Evolutionary conservation across 2,113 vertebrate species (phyloP).

Genomic region (Electrona antarctica): DNA sequence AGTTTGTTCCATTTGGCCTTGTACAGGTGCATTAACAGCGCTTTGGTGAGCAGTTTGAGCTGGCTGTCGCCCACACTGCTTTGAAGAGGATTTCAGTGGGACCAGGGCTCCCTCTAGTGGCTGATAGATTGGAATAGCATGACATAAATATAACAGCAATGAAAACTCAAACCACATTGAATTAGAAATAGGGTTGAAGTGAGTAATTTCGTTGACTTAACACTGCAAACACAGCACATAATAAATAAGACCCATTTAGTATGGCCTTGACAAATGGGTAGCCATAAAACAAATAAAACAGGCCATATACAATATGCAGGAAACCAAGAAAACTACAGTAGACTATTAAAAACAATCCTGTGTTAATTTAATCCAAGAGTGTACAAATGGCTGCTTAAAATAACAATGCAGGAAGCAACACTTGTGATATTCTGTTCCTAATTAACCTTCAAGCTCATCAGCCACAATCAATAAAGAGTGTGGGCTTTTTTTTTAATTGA

Average conservation of each 20-base stretch:
- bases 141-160: neutral
- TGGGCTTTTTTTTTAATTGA: slow-evolving; percentile 68
- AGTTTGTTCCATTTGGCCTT: slow-evolving; percentile 80
- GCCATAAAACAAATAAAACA: neutral
- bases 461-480: slow-evolving; percentile 78
- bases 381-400: slow-evolving; percentile 9
- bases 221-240: slow-evolving; percentile 4
- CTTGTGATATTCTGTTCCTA: slow-evolving; percentile 68
- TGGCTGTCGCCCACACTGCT: slow-evolving; percentile 18
- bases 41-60: slow-evolving; percentile 61
- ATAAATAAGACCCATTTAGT: slow-evolving; percentile 13
- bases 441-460: slow-evolving; percentile 83
- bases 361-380: no score
- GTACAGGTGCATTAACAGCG: slow-evolving; percentile 79
- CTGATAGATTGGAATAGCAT: neutral
- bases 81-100: slow-evolving; percentile 12
- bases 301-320: neutral
- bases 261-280: slow-evolving; percentile 9
- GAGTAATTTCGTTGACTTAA: neutral
- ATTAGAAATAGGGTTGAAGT: neutral
- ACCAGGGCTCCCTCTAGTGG: slow-evolving; percentile 73
- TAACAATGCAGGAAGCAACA: slow-evolving; percentile 38
- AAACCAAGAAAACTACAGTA: slow-evolving; percentile 15
- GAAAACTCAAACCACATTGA: neutral
- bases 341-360: neutral